These are phyloP conservation scores for Agonum fuliginosum DNA, from an alignment of 2,888 invertebrate genomes.

Conservation along the genomic window DNA sequence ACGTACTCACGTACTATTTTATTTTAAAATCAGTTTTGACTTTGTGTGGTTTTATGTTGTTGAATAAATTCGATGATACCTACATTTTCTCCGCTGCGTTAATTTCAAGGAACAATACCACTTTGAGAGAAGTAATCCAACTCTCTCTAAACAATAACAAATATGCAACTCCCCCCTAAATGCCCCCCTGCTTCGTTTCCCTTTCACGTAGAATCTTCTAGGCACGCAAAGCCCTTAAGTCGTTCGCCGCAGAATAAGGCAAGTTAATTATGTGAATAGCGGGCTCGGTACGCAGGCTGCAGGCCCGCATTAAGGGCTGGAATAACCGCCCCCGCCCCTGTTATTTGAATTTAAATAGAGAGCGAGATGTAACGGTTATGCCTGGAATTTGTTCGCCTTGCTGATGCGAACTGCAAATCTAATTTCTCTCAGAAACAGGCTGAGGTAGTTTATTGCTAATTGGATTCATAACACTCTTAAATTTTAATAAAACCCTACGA, in stretches of 20 bases:
- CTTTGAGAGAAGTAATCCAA: too few species aligned
- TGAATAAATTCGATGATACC: too few species aligned
- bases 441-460: background rate
- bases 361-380: conserved; percentile 27
- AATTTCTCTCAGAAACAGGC: conserved; percentile 18
- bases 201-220: conserved; percentile 48
- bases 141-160: too few species aligned
- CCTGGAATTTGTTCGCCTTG: conserved; percentile 1
- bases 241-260: conserved; percentile 58
- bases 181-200: too few species aligned
- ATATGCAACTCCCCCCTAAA: too few species aligned
- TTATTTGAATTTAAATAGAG: conserved; percentile 55
- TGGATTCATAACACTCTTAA: conserved; percentile 1
- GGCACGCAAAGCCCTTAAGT: conserved; percentile 58
- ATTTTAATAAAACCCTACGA: background rate
- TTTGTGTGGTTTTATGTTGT: too few species aligned
- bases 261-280: conserved; percentile 60
- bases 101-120: too few species aligned
- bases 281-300: conserved; percentile 6
- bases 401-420: conserved; percentile 10
- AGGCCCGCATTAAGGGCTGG: conserved; percentile 36
- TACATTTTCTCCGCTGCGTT: too few species aligned
- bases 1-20: too few species aligned
- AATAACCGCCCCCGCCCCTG: conserved; percentile 9
- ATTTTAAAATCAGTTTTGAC: too few species aligned